These are phyloP conservation scores for Mus musculus DNA, from an alignment of 2,113 vertebrate genomes.

Conservation along the genomic window DNA sequence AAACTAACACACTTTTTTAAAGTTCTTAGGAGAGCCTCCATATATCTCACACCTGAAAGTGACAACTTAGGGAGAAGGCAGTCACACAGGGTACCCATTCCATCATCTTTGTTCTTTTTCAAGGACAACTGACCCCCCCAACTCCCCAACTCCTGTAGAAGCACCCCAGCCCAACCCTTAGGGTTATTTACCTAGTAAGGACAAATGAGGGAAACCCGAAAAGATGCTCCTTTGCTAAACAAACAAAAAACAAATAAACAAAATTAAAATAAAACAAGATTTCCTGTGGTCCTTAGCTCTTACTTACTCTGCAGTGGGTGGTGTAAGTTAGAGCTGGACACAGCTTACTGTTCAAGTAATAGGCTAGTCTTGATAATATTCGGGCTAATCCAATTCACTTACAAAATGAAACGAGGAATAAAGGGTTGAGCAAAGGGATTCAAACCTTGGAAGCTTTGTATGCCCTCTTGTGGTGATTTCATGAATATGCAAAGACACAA, in stretches of 20 bases:
- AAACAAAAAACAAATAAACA: not conserved
- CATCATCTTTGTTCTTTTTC: not conserved
- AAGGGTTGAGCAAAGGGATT: not conserved
- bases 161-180: not conserved
- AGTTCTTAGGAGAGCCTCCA: not conserved
- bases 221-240: not conserved
- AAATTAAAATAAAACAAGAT: not conserved
- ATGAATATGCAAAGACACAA: not conserved
- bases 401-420: not conserved
- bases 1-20: not conserved
- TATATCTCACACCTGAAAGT: not conserved
- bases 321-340: not conserved
- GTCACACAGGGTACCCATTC: not conserved
- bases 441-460: constrained; percentile 15
- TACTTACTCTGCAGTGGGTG: not conserved
- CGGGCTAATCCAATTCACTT: not conserved
- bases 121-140: not conserved
- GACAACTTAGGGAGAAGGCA: not conserved
- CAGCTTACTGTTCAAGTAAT: not conserved
- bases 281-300: too few species aligned
- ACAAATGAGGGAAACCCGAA: not conserved
- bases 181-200: not conserved
- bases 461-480: constrained; percentile 66
- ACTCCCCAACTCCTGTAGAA: not conserved
- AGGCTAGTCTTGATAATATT: not conserved